These are phyloP conservation scores for Pristis pectinata DNA, from an alignment of 2,797 vertebrate species.

Conservation along the genomic window DNA sequence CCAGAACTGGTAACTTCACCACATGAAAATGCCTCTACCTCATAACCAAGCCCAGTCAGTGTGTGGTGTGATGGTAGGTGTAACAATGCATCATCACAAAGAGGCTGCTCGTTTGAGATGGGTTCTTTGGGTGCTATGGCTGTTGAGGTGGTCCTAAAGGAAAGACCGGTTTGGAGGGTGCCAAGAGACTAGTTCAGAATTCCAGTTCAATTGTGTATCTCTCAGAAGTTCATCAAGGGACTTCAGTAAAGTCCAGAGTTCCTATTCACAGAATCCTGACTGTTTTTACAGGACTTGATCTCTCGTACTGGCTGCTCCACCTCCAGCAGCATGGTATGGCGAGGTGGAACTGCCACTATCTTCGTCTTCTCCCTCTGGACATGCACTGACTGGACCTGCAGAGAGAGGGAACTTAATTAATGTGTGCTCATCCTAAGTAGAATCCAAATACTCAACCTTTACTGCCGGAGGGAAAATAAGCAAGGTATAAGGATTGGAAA, in stretches of 20 bases:
- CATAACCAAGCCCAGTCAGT: background rate
- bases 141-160: background rate
- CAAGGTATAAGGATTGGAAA: background rate
- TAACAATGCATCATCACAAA: background rate
- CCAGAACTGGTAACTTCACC: background rate
- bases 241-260: background rate
- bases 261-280: background rate
- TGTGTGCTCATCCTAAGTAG: background rate
- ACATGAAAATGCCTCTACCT: background rate
- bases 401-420: background rate
- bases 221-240: background rate
- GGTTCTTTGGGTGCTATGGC: background rate
- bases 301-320: background rate
- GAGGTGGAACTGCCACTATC: background rate
- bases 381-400: background rate
- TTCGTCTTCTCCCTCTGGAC: background rate
- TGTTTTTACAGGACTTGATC: background rate
- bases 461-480: background rate
- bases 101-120: background rate
- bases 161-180: background rate
- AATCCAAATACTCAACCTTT: background rate
- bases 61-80: background rate
- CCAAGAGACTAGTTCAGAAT: background rate
- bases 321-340: background rate
- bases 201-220: background rate